A percentile compares a stretch with the other conserved stretches of the same genome.
phyloP scores from a whole-genome alignment of 2,797 vertebrate species.

The Eulemur mongoz region DNA sequence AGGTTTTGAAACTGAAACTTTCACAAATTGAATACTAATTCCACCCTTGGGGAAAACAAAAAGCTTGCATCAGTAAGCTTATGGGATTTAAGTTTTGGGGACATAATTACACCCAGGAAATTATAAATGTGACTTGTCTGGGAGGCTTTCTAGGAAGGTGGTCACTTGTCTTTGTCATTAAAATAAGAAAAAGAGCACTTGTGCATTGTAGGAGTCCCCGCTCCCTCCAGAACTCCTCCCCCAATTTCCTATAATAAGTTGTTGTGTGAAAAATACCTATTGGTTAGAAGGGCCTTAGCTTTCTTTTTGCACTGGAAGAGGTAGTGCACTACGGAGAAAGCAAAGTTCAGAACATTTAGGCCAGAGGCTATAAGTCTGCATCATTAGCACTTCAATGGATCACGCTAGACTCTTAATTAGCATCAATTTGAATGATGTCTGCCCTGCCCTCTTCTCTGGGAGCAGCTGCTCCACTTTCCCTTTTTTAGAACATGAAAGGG shows the following conservation, averaged over 20 bases:
- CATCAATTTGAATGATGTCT: slow-evolving; percentile 54
- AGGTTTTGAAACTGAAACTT: not conserved
- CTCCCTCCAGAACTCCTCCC: not conserved
- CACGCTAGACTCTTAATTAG: slow-evolving; percentile 44
- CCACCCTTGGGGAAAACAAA: not conserved
- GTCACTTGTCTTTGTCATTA: not conserved
- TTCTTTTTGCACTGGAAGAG: not conserved
- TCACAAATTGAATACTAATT: slow-evolving; percentile 3
- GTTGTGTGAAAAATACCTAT: not conserved
- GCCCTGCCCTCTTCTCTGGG: not conserved
- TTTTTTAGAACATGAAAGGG: slow-evolving; percentile 43
- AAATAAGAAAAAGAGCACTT: not conserved
- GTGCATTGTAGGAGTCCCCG: not conserved
- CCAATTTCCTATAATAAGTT: not conserved
- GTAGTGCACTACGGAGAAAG: not conserved
- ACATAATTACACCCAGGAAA: not conserved
- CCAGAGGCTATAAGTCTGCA: not conserved
- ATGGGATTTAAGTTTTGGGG: not conserved
- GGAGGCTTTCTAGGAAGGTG: not conserved
- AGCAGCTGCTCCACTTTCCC: not conserved
- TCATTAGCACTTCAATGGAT: slow-evolving; percentile 63
- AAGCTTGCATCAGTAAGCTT: not conserved
- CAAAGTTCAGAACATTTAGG: slow-evolving; percentile 46
- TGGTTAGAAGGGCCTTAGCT: not conserved
- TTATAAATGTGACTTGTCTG: not conserved